Base-by-base conservation (phyloP, 2,797 vertebrate species). In the Microcaecilia unicolor region DNA sequence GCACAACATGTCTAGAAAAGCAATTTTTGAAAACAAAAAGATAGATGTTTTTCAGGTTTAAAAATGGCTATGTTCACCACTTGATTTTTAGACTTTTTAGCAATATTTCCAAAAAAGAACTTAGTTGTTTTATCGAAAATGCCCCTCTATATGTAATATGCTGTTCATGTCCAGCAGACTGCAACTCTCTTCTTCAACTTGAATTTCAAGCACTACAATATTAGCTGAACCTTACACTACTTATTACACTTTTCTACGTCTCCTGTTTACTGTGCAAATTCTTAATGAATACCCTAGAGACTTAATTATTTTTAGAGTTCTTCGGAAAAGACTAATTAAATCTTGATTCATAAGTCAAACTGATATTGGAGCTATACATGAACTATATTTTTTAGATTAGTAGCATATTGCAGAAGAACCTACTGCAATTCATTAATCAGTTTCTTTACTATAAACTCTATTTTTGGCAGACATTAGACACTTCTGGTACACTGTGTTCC, bases 361-460 rank as follows among this genome's bases (percentile, higher is more conserved):
- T 19, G 1, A 0, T 4, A 1, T 6, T 31, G 0, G 1, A 21
- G 15, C 9, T 7, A 8, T 10, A 28, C 5, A 9, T 1, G 3
- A n/a, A n/a, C n/a, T n/a, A n/a, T 15, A 32, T 15, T 6, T 22
- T 33, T 23, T 16, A 30, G 12, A 14, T 9, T 13, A 41, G 49
- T 4, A 29, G 10, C 7, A 1, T 3, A 22, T 22, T 5, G 10
- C 29, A 12, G n/a, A n/a, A n/a, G n/a, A n/a, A n/a, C n/a, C n/a
- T n/a, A n/a, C n/a, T n/a, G n/a, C n/a, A n/a, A n/a, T n/a, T n/a
- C n/a, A n/a, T n/a, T n/a, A n/a, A n/a, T n/a, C n/a, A n/a, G n/a
- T n/a, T n/a, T n/a, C n/a, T n/a, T n/a, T n/a, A n/a, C n/a, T n/a
- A n/a, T n/a, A n/a, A n/a, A n/a, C n/a, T n/a, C n/a, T n/a, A n/a